Base-by-base conservation (phyloP, 2,888 invertebrate species). In the Tenthredo distinguenda region DNA sequence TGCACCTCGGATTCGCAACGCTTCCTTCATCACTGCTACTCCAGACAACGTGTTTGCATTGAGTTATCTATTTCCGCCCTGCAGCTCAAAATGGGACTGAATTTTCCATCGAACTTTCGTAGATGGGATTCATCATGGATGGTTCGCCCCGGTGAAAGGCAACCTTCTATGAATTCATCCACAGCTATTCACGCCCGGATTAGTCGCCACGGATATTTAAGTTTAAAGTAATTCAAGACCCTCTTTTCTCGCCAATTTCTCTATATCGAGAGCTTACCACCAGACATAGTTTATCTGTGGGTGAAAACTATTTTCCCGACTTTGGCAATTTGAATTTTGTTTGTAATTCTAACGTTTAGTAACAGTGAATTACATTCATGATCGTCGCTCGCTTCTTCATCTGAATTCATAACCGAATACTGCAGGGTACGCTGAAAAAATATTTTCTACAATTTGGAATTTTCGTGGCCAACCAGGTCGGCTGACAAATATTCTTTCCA, bases 171-270 rank as follows among this genome's bases (percentile, higher is more conserved):
- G 55, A 77, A 77, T 55, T 77, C 34, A 31, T 34, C 50, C 55
- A 31, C 50, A 77, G 26, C 55, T 40, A 26, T 50, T 55, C 77
- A 26, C 76, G 18, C 55, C 21, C n/a, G 55, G 77, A 77, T 77
- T 50, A 77, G 77, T 77, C 55, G 7, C 7, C 31, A 18, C 31
- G 77, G 55, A 5, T 77, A 55, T 77, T 50, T 77, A 55, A 55
- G 55, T 77, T 77, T 34, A 2, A 77, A 77, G 55, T 55, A 50
- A 77, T 77, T 55, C 77, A n/a, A 77, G 50, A 31, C 77, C 15
- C 3, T 47, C 50, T 77, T n/a, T 77, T 50, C 31, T 77, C 34
- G 40, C n/a, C 55, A 50, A 77, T 77, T 34, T 77, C 1, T 77
- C 34, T 77, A 31, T 55, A 43, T 10, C 31, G 34, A 68, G 9